A percentile compares a stretch with the other conserved stretches of the same genome.
These are phyloP conservation scores for Macrotrachela quadricornifera DNA, from an alignment of 1,140 invertebrate species.

Conservation along the genomic window DNA sequence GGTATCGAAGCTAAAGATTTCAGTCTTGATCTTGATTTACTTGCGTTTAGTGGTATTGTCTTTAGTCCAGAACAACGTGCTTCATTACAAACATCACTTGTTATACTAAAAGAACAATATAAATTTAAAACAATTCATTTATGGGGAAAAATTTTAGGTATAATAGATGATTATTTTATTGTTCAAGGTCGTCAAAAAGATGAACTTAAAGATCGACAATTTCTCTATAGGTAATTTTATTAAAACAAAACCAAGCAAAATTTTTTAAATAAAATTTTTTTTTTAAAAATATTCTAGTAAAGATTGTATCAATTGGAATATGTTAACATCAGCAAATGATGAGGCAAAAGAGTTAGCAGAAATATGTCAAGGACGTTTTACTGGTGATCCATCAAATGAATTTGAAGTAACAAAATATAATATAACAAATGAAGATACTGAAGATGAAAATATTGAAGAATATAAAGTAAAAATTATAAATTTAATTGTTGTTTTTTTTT, in stretches of 20 bases:
- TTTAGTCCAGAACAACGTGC: constrained; percentile 27
- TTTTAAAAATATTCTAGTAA: constrained; percentile 14
- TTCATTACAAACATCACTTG: constrained; percentile 25
- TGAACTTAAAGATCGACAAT: constrained; percentile 23
- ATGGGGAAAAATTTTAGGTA: constrained; percentile 30
- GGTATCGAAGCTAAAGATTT: constrained; percentile 24
- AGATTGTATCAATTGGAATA: constrained; percentile 28
- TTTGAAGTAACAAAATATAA: constrained; percentile 28
- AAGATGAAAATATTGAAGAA: constrained; percentile 23
- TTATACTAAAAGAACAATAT: constrained; percentile 26
- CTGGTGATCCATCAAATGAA: constrained; percentile 28
- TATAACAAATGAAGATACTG: constrained; percentile 12
- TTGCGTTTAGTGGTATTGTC: constrained; percentile 24
- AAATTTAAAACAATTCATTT: constrained; percentile 29
- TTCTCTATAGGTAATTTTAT: constrained; percentile 23
- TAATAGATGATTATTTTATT: constrained; percentile 29
- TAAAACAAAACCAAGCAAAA: background rate
- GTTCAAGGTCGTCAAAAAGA: constrained; percentile 26
- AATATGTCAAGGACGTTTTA: constrained; percentile 25
- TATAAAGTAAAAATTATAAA: constrained; percentile 4
- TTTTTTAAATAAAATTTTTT: background rate
- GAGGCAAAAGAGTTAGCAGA: background rate
- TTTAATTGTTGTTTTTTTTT: background rate
- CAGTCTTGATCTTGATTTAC: constrained; percentile 24
- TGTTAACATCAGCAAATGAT: constrained; percentile 24